These are phyloP conservation scores for Epirrhoe alternata DNA, from an alignment of 2,888 invertebrate species.

Conservation along the genomic window DNA sequence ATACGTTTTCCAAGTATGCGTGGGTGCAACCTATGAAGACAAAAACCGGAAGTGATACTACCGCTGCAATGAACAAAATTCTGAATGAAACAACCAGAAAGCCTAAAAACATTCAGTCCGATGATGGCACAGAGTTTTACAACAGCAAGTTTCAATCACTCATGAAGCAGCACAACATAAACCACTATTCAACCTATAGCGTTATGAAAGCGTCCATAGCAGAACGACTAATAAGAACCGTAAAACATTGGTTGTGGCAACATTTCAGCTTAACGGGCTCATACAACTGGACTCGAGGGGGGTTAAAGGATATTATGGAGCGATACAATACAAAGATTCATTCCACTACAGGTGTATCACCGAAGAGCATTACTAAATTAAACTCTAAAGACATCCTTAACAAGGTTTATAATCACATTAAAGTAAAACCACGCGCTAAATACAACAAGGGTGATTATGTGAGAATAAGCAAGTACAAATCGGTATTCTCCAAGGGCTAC, in stretches of 20 bases:
- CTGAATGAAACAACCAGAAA: slow-evolving; percentile 1
- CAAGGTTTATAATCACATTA: slow-evolving; percentile 6
- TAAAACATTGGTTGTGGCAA: slow-evolving; percentile 17
- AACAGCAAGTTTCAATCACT: slow-evolving; percentile 47
- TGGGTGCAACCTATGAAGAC: slow-evolving; percentile 5
- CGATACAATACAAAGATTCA: no score
- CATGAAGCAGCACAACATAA: slow-evolving; percentile 47
- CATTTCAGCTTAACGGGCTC: no score
- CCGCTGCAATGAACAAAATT: not conserved
- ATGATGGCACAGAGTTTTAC: slow-evolving; percentile 44
- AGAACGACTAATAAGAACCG: slow-evolving; percentile 20
- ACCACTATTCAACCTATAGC: slow-evolving; percentile 34
- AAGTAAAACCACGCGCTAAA: slow-evolving; percentile 3
- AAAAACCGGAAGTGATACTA: slow-evolving; percentile 4
- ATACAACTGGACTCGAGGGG: no score
- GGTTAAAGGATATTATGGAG: no score
- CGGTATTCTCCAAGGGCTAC: slow-evolving; percentile 27
- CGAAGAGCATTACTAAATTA: no score
- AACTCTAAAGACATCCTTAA: slow-evolving; percentile 19
- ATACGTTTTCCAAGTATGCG: slow-evolving; percentile 23
- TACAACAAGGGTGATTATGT: slow-evolving; percentile 9
- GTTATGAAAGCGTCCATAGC: slow-evolving; percentile 38
- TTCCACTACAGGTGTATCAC: no score
- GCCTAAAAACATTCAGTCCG: slow-evolving; percentile 41
- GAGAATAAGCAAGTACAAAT: slow-evolving; percentile 9